Percentiles rank a stretch among this genome's conserved stretches.
Evolutionary conservation across 1,140 invertebrate genomes (phyloP).

Genomic region (Bombus soroeensis): DNA sequence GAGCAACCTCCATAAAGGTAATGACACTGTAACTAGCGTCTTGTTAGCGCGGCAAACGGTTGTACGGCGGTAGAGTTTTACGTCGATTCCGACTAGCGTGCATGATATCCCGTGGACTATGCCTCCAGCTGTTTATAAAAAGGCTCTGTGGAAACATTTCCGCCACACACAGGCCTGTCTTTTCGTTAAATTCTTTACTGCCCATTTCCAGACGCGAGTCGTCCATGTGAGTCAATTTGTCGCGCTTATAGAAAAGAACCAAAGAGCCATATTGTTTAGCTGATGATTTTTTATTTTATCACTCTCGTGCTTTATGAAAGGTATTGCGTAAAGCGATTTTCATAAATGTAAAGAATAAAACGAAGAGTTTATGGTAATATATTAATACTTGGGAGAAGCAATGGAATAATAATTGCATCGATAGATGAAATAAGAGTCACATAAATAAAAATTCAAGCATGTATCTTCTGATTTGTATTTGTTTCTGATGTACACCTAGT

Average conservation of each 20-base stretch:
- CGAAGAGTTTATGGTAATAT: no score
- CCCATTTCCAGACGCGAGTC: neutral
- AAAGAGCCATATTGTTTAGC: rapidly evolving
- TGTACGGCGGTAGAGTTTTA: neutral
- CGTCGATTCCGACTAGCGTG: neutral
- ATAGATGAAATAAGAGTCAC: neutral
- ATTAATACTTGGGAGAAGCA: no score
- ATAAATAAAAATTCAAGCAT: neutral
- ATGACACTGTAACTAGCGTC: conserved; percentile 26
- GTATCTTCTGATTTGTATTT: neutral
- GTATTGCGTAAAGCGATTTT: no score
- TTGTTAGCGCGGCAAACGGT: conserved; percentile 8
- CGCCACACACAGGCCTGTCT: neutral
- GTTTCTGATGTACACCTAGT: no score
- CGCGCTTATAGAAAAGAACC: neutral
- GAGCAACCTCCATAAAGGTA: conserved; percentile 18
- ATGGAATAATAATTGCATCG: neutral
- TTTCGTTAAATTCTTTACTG: neutral
- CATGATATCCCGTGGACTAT: neutral
- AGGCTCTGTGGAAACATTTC: neutral
- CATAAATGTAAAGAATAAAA: no score
- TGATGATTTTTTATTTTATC: neutral
- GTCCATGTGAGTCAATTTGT: neutral
- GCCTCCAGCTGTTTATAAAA: conserved; percentile 6
- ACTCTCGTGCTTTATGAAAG: neutral